A percentile compares a stretch with the other conserved stretches of the same genome.
Evolutionary conservation across 2,113 vertebrate species (phyloP).

Genomic region (Oreochromis niloticus): DNA sequence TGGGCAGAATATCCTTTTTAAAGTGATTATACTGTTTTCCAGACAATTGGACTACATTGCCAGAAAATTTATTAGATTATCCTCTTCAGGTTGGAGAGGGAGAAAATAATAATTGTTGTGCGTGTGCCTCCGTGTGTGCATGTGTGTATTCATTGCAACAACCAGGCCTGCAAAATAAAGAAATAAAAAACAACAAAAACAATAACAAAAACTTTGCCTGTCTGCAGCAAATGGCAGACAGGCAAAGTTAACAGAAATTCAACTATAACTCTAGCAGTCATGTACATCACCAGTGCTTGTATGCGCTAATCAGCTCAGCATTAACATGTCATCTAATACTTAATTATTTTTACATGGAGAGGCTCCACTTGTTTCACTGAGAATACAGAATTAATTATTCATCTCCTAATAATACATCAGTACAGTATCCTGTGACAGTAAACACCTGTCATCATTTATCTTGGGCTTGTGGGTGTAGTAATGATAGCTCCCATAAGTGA

Average conservation of each 20-base stretch:
- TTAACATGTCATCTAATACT: neutral
- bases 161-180: neutral
- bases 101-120: neutral
- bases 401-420: neutral
- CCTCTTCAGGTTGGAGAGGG: neutral
- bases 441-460: neutral
- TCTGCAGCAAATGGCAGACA: neutral
- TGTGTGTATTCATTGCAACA: neutral
- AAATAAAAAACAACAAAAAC: neutral
- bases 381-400: neutral
- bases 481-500: neutral
- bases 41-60: neutral
- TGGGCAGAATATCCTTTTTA: neutral
- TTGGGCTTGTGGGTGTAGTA: neutral
- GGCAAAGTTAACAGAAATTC: neutral
- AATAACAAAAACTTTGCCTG: neutral
- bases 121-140: accelerated
- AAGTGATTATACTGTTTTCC: neutral
- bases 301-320: neutral
- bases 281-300: neutral
- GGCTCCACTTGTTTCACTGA: neutral
- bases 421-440: neutral
- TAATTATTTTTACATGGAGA: neutral
- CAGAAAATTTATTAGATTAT: neutral
- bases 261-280: neutral